These are phyloP conservation scores for Prunella himalayana DNA, from an alignment of 2,113 vertebrate species.

Conservation along the genomic window DNA sequence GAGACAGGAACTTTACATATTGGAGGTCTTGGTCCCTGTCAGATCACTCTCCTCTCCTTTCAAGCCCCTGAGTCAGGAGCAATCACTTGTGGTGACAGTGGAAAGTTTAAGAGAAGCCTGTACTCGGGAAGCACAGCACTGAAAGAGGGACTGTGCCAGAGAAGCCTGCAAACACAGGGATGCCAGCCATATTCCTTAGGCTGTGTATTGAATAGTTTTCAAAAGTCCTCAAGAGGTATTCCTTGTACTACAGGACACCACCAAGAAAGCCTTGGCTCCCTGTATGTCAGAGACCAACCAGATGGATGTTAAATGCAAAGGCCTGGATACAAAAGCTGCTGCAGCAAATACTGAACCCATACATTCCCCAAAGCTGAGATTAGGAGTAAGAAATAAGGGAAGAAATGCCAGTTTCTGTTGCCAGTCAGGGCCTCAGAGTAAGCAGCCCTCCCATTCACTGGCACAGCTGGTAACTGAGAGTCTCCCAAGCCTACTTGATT, in stretches of 20 bases:
- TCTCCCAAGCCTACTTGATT: background rate
- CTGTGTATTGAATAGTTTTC: background rate
- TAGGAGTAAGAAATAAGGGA: background rate
- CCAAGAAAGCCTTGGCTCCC: background rate
- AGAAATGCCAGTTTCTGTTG: background rate
- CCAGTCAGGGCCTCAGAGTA: background rate
- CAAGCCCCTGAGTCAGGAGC: background rate
- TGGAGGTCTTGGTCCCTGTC: background rate
- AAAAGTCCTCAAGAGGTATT: background rate
- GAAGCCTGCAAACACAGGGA: background rate
- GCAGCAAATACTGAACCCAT: background rate
- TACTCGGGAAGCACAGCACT: rapidly evolving
- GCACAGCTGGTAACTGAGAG: background rate
- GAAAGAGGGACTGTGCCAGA: background rate
- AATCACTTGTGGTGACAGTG: background rate
- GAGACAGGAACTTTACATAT: background rate
- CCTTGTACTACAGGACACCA: too few species aligned
- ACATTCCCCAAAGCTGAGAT: background rate
- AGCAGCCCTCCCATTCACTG: background rate
- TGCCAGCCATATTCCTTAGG: background rate
- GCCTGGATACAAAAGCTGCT: background rate
- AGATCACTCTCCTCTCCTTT: background rate
- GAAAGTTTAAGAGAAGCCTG: background rate
- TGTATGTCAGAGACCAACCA: background rate
- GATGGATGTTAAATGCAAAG: background rate